Evolutionary conservation across 2,888 invertebrate genomes (phyloP).

Genomic region (Drosophila buzzatii): DNA sequence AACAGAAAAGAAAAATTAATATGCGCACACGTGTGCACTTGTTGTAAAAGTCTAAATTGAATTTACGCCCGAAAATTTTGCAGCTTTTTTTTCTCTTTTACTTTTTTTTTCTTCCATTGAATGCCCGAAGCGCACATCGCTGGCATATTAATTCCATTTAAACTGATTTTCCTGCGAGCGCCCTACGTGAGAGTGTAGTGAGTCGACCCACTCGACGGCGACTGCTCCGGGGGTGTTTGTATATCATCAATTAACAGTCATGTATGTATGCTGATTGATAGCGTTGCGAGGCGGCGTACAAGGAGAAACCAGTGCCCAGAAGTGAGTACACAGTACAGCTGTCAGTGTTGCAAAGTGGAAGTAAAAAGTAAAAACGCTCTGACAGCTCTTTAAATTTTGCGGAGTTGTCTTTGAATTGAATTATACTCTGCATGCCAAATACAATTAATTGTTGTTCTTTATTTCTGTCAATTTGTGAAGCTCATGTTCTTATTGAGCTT

Average conservation of each 20-base stretch:
- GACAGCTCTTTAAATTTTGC: conserved; percentile 5
- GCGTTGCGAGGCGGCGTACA: not conserved
- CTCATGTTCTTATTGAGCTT: too few relatives aligned
- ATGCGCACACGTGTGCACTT: conserved; percentile 53
- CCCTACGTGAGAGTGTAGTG: conserved; percentile 8
- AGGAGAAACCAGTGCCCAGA: not conserved
- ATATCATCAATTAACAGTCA: conserved; percentile 37
- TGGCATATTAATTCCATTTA: conserved; percentile 66
- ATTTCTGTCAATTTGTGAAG: not conserved
- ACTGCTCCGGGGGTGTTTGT: conserved; percentile 11
- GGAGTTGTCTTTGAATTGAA: conserved; percentile 2
- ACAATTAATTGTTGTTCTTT: not conserved
- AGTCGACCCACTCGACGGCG: not conserved
- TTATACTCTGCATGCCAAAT: not conserved
- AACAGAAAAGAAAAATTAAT: conserved; percentile 42
- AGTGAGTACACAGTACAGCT: not conserved
- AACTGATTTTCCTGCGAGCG: conserved; percentile 56
- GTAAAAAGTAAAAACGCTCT: not conserved
- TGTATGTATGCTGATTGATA: conserved; percentile 30
- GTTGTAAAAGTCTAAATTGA: conserved; percentile 70
- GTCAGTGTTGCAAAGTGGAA: not conserved
- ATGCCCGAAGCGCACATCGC: conserved; percentile 36
- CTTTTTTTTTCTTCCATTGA: not conserved
- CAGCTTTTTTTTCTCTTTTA: conserved; percentile 27
- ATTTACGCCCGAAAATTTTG: conserved; percentile 73